These are phyloP conservation scores for Pachydiplax longipennis DNA, from an alignment of 2,888 invertebrate species.

Conservation along the genomic window DNA sequence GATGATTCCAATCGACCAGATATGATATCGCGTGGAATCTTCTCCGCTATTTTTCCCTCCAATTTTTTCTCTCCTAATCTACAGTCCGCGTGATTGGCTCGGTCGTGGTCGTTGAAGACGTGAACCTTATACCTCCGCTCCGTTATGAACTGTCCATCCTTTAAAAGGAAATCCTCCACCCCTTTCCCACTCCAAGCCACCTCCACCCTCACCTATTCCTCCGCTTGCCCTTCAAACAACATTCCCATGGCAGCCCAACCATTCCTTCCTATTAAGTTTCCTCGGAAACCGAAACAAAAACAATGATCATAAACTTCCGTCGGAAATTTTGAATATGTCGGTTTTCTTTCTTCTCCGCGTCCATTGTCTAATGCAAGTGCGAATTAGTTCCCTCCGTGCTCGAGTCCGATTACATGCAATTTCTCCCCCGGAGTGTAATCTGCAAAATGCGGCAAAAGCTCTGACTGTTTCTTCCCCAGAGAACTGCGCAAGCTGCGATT, in stretches of 20 bases:
- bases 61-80: background rate
- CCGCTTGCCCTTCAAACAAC: background rate
- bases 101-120: constrained; percentile 4
- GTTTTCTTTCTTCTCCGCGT: background rate
- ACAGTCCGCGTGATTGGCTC: background rate
- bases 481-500: background rate
- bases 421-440: background rate
- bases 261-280: background rate
- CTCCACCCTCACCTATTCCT: background rate
- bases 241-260: background rate
- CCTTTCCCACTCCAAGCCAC: background rate
- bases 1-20: background rate
- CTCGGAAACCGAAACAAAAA: background rate
- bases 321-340: background rate
- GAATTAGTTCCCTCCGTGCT: background rate
- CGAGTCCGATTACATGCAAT: background rate
- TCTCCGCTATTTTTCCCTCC: background rate
- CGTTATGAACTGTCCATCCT: constrained; percentile 36
- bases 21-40: background rate
- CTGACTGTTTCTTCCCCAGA: background rate
- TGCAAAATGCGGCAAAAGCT: background rate
- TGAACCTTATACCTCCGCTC: constrained; percentile 6
- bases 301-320: background rate
- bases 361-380: background rate
- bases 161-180: background rate